phyloP scores from a whole-genome alignment of 2,888 invertebrate genomes.

The Caradrina kadenii region DNA sequence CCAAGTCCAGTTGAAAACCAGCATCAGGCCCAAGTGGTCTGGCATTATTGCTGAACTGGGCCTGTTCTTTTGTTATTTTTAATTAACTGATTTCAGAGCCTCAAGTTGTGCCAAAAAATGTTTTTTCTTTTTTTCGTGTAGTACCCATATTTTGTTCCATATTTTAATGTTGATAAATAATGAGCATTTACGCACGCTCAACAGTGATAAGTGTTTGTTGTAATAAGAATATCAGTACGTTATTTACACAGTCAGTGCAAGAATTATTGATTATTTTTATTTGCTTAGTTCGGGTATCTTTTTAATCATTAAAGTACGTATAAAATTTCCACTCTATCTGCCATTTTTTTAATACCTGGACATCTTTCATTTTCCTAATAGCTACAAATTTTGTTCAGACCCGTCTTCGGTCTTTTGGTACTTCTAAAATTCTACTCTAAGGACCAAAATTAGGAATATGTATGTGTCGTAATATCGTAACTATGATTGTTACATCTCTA shows the following conservation, averaged over 20 bases:
- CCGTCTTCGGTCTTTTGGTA: not conserved
- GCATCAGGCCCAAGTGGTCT: no score
- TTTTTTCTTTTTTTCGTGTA: no score
- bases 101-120: no score
- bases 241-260: conserved; percentile 18
- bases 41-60: no score
- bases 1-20: no score
- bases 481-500: conserved; percentile 5
- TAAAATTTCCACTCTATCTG: not conserved
- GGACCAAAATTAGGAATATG: not conserved
- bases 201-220: conserved; percentile 20
- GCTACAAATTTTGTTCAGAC: not conserved
- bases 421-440: not conserved
- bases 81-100: no score
- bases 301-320: not conserved
- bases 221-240: conserved; percentile 23
- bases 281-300: conserved; percentile 4
- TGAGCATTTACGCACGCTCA: conserved; percentile 17
- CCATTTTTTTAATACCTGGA: not conserved
- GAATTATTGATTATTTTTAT: conserved; percentile 27
- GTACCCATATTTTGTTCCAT: not conserved
- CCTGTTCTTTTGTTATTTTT: no score
- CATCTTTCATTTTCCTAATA: no score
- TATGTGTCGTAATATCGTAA: not conserved
- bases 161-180: conserved; percentile 1